phyloP scores from a whole-genome alignment of 2,113 vertebrate species.

The human (Homo sapiens) region DNA sequence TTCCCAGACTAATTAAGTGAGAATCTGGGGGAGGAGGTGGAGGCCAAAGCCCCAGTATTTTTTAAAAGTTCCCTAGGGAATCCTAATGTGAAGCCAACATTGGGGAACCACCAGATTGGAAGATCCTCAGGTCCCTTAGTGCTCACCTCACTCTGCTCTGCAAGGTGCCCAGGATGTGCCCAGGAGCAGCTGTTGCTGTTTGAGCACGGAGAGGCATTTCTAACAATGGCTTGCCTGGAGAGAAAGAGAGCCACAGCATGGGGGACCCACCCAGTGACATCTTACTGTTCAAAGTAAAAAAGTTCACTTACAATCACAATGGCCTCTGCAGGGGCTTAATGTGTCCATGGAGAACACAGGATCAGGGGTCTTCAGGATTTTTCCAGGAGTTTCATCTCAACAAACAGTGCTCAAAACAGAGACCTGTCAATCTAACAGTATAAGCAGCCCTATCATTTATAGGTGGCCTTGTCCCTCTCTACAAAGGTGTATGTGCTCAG shows the following conservation, averaged over 20 bases:
- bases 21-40: not conserved
- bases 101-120: not conserved
- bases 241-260: not conserved
- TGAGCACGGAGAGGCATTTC: not conserved
- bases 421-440: not conserved
- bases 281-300: not conserved
- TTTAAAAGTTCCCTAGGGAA: constrained; percentile 48
- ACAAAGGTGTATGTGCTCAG: rapidly evolving
- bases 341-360: not conserved
- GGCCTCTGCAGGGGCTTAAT: too few species aligned
- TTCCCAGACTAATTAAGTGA: constrained; percentile 67
- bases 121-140: not conserved
- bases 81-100: not conserved
- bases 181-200: not conserved
- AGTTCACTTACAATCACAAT: not conserved
- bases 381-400: not conserved
- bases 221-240: not conserved
- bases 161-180: not conserved
- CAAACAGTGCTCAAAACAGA: not conserved
- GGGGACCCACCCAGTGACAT: not conserved
- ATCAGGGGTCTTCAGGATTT: not conserved
- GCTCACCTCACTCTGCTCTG: not conserved
- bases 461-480: not conserved
- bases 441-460: not conserved
- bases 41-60: constrained; percentile 16